Conservation (phyloP, 2,888 invertebrate species). For the Eupithecia pulchellata region DNA sequence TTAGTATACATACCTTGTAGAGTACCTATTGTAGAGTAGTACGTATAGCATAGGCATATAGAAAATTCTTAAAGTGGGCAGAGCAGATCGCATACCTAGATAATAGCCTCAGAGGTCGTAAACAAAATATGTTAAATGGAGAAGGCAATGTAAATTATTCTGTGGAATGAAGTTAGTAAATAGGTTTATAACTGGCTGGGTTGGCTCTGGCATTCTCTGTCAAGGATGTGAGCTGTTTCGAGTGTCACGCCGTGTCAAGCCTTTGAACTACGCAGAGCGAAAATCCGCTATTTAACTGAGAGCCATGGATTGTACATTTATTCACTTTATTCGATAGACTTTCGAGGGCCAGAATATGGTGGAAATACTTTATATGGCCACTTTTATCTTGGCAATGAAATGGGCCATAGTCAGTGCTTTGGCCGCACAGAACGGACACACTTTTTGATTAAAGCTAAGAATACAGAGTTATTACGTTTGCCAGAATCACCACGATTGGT, state of each 20-base stretch:
- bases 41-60: conserved; percentile 8
- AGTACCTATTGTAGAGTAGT: neutral
- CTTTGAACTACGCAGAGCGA: conserved; percentile 7
- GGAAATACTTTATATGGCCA: neutral
- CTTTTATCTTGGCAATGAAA: neutral
- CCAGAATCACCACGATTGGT: too few species aligned
- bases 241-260: conserved; percentile 3
- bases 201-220: conserved; percentile 12
- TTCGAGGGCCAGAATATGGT: neutral
- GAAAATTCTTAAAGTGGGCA: conserved; percentile 27
- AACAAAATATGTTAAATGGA: conserved; percentile 58
- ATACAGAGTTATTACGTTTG: neutral
- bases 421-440: neutral
- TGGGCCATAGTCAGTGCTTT: neutral
- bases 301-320: neutral
- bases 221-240: conserved; percentile 8
- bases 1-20: neutral
- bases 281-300: neutral
- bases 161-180: conserved; percentile 12
- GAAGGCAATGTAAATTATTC: conserved; percentile 19
- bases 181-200: conserved; percentile 15
- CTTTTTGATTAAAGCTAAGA: neutral
- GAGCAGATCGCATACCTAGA: conserved; percentile 66
- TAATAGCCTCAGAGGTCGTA: conserved; percentile 57
- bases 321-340: neutral